A percentile compares a stretch with the other conserved stretches of the same genome.
Evolutionary conservation across 1,140 invertebrate species (phyloP).

Genomic region (Neodiprion virginianus): DNA sequence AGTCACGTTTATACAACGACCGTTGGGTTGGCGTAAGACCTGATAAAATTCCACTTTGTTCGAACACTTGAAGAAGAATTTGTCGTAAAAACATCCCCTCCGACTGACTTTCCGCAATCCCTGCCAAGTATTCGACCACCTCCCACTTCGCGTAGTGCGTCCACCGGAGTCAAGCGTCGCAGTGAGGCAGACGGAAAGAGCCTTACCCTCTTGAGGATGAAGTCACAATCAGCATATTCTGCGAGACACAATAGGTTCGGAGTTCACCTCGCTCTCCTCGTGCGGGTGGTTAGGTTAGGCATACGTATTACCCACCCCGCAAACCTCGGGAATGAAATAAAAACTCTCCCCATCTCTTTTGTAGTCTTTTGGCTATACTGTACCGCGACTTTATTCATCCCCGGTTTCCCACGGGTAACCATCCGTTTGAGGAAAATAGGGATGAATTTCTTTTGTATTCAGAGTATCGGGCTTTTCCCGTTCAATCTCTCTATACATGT

Average conservation of each 20-base stretch:
- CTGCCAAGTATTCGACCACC: not conserved
- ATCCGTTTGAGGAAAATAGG: not conserved
- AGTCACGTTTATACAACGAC: too few relatives aligned
- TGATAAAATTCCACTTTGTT: not conserved
- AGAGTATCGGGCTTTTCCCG: not conserved
- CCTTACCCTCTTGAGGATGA: not conserved
- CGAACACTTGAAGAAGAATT: not conserved
- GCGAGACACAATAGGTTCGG: not conserved
- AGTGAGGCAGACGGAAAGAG: not conserved
- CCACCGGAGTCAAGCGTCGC: not conserved
- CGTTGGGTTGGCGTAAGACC: not conserved
- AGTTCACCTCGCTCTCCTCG: not conserved
- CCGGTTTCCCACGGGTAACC: slow-evolving; percentile 3
- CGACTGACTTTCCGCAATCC: too few relatives aligned
- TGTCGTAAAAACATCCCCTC: not conserved
- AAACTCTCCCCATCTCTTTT: not conserved
- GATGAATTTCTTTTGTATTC: not conserved
- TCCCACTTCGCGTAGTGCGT: not conserved
- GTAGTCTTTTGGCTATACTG: not conserved
- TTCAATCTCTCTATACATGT: too few relatives aligned
- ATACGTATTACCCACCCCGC: not conserved
- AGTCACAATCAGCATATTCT: slow-evolving; percentile 4
- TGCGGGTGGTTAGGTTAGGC: too few relatives aligned
- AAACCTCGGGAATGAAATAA: slow-evolving; percentile 1
- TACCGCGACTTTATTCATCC: not conserved